phyloP scores from a whole-genome alignment of 2,888 invertebrate species.

The Laothoe populi region DNA sequence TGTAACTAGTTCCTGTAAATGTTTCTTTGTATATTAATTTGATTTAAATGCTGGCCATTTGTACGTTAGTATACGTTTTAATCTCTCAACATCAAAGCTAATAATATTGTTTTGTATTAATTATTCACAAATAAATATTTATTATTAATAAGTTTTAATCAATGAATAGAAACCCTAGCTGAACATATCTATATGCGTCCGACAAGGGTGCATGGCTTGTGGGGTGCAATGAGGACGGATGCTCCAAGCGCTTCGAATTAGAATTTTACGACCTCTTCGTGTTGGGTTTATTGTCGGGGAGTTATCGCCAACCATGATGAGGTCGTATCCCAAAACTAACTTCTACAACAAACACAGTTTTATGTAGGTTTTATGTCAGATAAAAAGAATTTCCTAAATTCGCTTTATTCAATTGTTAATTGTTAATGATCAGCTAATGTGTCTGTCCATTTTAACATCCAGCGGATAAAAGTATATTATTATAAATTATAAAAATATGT shows the following conservation, averaged over 20 bases:
- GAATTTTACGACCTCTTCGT: constrained; percentile 82
- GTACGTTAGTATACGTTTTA: too few relatives aligned
- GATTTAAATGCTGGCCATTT: too few relatives aligned
- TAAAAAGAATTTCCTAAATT: constrained; percentile 64
- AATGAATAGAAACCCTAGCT: background rate
- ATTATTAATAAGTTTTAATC: too few relatives aligned
- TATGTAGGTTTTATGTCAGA: constrained; percentile 73
- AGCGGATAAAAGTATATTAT: too few relatives aligned
- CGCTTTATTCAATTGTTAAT: constrained; percentile 18
- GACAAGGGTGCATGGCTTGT: constrained; percentile 42
- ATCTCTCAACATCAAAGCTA: too few relatives aligned
- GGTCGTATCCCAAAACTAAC: constrained; percentile 81
- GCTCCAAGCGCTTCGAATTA: constrained; percentile 71
- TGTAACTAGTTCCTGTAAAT: too few relatives aligned
- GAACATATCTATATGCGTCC: constrained; percentile 15
- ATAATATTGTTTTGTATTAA: too few relatives aligned
- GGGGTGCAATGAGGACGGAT: constrained; percentile 48
- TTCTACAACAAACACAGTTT: constrained; percentile 76
- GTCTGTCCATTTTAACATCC: too few relatives aligned
- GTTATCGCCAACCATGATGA: constrained; percentile 80
- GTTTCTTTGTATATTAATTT: too few relatives aligned
- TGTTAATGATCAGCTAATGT: background rate
- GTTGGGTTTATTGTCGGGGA: constrained; percentile 81
- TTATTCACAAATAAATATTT: too few relatives aligned
- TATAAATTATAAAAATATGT: too few relatives aligned